Conservation (phyloP, 2,888 invertebrate species). For the Leucania comma region DNA sequence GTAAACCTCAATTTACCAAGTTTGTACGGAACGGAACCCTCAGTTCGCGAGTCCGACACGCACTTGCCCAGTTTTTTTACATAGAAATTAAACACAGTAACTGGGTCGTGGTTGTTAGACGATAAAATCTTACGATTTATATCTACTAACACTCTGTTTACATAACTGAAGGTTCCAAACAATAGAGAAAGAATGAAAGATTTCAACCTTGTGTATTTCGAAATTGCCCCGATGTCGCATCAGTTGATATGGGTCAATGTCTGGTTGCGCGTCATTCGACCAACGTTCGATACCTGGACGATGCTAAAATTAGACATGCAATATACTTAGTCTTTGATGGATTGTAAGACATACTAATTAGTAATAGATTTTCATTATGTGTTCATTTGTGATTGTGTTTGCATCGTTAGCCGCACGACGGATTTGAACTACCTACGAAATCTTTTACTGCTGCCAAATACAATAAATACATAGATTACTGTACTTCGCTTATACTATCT, state of each 20-base stretch:
- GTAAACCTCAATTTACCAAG: too few species aligned
- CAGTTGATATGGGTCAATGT: slow-evolving; percentile 65
- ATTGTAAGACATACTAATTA: slow-evolving; percentile 10
- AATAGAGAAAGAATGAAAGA: slow-evolving; percentile 30
- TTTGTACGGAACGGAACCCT: too few species aligned
- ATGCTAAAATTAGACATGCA: slow-evolving; percentile 36
- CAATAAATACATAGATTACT: too few species aligned
- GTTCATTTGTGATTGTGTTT: neutral
- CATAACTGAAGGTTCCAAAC: slow-evolving; percentile 28
- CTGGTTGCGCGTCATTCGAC: slow-evolving; percentile 58
- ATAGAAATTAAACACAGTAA: neutral
- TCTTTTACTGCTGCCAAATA: too few species aligned
- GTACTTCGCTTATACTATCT: too few species aligned
- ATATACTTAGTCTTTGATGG: slow-evolving; percentile 30
- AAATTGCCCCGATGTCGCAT: slow-evolving; percentile 51
- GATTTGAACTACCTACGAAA: too few species aligned
- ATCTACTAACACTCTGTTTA: slow-evolving; percentile 34
- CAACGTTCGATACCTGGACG: slow-evolving; percentile 66
- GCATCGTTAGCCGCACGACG: too few species aligned
- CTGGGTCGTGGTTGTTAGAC: slow-evolving; percentile 2
- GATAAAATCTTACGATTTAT: neutral
- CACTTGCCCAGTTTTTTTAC: too few species aligned
- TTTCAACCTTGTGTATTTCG: slow-evolving; percentile 49
- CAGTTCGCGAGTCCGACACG: too few species aligned
- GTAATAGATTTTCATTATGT: neutral